Percentiles rank a stretch among this genome's conserved stretches.
phyloP scores from a whole-genome alignment of 64 coral and sea anemone genomes.

The Orbicella faveolata region DNA sequence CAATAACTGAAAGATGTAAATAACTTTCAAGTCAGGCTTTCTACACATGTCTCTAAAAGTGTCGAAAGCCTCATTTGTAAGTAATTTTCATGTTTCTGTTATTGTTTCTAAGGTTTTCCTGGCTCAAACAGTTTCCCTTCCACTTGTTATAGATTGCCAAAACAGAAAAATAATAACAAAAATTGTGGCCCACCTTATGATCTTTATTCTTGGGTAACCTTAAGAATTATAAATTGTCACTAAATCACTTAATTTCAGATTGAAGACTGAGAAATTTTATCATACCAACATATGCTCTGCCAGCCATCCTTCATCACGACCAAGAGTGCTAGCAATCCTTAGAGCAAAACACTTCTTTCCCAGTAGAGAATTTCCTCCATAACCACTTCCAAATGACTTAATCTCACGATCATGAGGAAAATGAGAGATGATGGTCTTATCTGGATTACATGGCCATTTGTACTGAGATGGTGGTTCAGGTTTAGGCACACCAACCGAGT shows the following conservation, averaged over 20 bases:
- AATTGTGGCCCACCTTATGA: no score
- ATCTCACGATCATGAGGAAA: constrained; percentile 88
- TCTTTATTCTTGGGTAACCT: no score
- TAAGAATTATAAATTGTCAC: no score
- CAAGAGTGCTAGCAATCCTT: constrained; percentile 85
- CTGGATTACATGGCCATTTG: constrained; percentile 85
- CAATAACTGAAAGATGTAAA: no score
- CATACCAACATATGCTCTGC: constrained; percentile 98
- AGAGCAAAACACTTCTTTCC: constrained; percentile 98
- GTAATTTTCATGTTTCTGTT: no score
- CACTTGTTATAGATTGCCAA: no score
- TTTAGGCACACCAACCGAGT: constrained; percentile 81
- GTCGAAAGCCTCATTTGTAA: no score
- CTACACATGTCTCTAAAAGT: no score
- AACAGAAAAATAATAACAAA: no score
- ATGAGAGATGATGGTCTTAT: constrained; percentile 85
- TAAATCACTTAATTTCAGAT: constrained; percentile 50
- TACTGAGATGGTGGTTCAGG: constrained; percentile 58
- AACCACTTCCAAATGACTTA: constrained; percentile 95
- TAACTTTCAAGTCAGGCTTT: no score
- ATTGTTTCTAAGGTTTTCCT: no score
- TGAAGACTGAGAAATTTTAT: constrained; percentile 54
- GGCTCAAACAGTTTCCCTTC: no score
- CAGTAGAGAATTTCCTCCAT: constrained; percentile 96
- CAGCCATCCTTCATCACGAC: constrained; percentile 92